Conservation (phyloP, 2,113 vertebrate genomes). For the Hiodon tergisus region DNA sequence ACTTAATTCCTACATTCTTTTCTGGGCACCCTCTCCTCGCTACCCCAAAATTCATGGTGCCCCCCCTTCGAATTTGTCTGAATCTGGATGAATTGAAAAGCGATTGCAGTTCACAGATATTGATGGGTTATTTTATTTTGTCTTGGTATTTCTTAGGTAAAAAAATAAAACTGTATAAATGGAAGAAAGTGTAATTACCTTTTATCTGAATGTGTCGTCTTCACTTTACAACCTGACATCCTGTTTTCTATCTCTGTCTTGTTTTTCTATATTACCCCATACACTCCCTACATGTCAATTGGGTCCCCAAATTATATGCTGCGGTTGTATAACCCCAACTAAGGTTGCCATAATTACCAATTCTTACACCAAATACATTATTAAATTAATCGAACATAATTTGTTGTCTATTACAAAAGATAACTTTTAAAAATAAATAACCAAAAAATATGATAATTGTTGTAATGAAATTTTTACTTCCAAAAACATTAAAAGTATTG, state of each 20-base stretch:
- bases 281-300: background rate
- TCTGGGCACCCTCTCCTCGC: constrained; percentile 27
- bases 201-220: background rate
- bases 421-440: too few relatives aligned
- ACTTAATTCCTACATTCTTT: background rate
- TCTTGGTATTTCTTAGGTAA: constrained; percentile 50
- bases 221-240: background rate
- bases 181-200: constrained; percentile 15
- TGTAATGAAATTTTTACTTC: too few relatives aligned
- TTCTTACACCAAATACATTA: too few relatives aligned
- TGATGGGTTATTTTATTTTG: constrained; percentile 48
- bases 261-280: constrained; percentile 9
- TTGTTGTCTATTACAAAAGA: too few relatives aligned
- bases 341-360: too few relatives aligned
- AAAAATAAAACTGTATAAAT: constrained; percentile 45
- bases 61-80: constrained; percentile 29
- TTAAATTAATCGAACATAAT: too few relatives aligned
- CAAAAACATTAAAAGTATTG: too few relatives aligned
- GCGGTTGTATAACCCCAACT: background rate
- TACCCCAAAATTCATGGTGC: constrained; percentile 23
- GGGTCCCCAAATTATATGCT: background rate
- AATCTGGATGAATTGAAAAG: constrained; percentile 33
- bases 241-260: background rate
- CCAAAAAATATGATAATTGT: too few relatives aligned
- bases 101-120: constrained; percentile 43